Conservation (phyloP, 2,113 vertebrate genomes). For the Theropithecus gelada region DNA sequence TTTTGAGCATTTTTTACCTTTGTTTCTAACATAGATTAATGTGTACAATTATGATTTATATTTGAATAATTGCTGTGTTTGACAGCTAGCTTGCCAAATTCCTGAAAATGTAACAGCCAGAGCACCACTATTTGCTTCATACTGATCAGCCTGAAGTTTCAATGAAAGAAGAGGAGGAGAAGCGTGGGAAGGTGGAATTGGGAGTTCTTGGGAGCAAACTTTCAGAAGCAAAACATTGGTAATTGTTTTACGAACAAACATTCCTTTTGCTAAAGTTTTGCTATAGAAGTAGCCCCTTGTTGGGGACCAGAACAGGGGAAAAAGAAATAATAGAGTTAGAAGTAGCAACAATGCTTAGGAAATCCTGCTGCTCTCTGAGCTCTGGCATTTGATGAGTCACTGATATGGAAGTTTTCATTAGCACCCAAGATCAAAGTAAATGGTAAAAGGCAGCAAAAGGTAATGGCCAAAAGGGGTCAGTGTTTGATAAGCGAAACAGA, state of each 20-base stretch:
- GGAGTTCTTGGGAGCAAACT: not conserved
- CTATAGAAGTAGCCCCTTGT: not conserved
- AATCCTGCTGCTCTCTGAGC: not conserved
- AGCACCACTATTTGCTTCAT: no score
- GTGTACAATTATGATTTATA: not conserved
- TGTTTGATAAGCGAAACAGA: conserved; percentile 52
- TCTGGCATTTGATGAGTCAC: not conserved
- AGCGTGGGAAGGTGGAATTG: accelerated
- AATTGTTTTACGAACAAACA: not conserved
- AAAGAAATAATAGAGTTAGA: no score
- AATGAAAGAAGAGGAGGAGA: not conserved
- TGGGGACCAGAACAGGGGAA: not conserved
- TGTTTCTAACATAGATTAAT: not conserved
- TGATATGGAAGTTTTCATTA: not conserved
- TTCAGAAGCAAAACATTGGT: accelerated
- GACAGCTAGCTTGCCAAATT: not conserved
- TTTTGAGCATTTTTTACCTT: not conserved
- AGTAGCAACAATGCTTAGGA: not conserved
- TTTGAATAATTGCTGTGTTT: not conserved
- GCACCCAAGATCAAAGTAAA: not conserved
- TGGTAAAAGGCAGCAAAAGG: not conserved
- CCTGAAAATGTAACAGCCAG: no score
- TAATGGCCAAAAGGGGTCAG: conserved; percentile 73
- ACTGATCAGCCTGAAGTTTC: not conserved
- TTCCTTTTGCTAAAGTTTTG: not conserved